Conservation (phyloP, 2,888 invertebrate genomes). For the Acronicta psi region DNA sequence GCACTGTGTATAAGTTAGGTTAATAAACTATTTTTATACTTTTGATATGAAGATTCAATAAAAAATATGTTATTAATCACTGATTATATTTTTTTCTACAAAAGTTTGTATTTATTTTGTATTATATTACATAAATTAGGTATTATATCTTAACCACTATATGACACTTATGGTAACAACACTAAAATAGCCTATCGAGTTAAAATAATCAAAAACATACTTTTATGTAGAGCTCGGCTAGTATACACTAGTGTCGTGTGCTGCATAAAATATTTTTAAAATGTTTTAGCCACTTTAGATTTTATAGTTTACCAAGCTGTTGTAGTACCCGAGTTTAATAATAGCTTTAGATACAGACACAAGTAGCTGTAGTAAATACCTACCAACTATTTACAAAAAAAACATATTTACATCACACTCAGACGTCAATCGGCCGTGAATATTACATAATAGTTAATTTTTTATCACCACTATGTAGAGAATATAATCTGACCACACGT, state of each 20-base stretch:
- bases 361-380: slow-evolving; percentile 22
- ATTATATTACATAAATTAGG: slow-evolving; percentile 53
- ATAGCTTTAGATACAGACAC: slow-evolving; percentile 10
- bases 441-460: slow-evolving; percentile 33
- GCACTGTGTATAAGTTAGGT: too few species aligned
- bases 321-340: not conserved
- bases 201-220: slow-evolving; percentile 13
- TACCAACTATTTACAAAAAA: slow-evolving; percentile 33
- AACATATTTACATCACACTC: slow-evolving; percentile 37
- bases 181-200: slow-evolving; percentile 32
- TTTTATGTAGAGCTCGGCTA: not conserved
- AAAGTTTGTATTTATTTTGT: slow-evolving; percentile 25
- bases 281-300: too few species aligned
- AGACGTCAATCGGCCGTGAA: slow-evolving; percentile 14
- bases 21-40: too few species aligned
- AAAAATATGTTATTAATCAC: not conserved
- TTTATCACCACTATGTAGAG: not conserved
- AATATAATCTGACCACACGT: slow-evolving; percentile 1
- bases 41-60: too few species aligned
- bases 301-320: too few species aligned
- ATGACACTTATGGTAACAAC: slow-evolving; percentile 71
- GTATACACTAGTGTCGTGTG: not conserved
- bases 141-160: slow-evolving; percentile 65
- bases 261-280: too few species aligned
- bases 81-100: slow-evolving; percentile 24